phyloP scores from a whole-genome alignment of 2,888 invertebrate species.

The Erebia aethiops region DNA sequence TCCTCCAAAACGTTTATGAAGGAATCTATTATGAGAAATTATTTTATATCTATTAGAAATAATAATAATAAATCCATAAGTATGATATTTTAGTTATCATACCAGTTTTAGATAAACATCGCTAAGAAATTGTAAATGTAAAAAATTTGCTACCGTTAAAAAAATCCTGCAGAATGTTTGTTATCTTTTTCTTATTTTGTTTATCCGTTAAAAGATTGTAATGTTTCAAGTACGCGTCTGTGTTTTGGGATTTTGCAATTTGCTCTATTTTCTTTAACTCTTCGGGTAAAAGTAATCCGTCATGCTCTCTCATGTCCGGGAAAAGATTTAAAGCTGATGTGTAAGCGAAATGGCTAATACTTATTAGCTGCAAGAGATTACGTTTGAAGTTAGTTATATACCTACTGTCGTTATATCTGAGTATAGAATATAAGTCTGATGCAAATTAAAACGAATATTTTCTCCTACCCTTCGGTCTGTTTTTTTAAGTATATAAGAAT shows the following conservation, averaged over 20 bases:
- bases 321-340: slow-evolving; percentile 75
- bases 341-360: slow-evolving; percentile 69
- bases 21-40: slow-evolving; percentile 57
- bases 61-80: background rate
- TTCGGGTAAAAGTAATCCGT: slow-evolving; percentile 60
- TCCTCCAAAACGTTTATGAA: slow-evolving; percentile 64
- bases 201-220: slow-evolving; percentile 43
- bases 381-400: too few species aligned
- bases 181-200: slow-evolving; percentile 53
- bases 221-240: slow-evolving; percentile 50
- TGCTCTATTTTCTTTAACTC: slow-evolving; percentile 60
- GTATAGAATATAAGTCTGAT: too few species aligned
- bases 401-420: too few species aligned
- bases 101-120: background rate
- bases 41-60: too few species aligned
- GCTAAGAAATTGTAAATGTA: background rate
- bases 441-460: too few species aligned
- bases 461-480: too few species aligned
- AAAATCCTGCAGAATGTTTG: slow-evolving; percentile 64
- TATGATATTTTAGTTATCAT: too few species aligned
- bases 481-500: too few species aligned
- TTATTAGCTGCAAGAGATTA: slow-evolving; percentile 61
- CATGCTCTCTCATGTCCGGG: slow-evolving; percentile 76
- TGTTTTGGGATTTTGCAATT: slow-evolving; percentile 56
- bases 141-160: slow-evolving; percentile 53